Base-by-base conservation (phyloP, 92 coral and sea anemone genomes). In the Scolanthus callimorphus region DNA sequence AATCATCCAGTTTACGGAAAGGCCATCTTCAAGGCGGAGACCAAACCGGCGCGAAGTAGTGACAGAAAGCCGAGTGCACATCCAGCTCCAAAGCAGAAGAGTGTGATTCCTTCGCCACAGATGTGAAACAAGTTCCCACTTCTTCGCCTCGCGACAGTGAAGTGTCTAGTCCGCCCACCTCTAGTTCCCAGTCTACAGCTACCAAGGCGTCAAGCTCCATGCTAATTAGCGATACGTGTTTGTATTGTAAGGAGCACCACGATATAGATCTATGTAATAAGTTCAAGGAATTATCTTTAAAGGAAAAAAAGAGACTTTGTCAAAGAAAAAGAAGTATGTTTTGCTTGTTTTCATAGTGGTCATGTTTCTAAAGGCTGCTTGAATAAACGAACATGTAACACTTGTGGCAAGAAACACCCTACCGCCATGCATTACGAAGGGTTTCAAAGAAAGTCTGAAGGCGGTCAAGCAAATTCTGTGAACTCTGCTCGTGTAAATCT, bases 401-500 rank as follows among this genome's bases (percentile, higher is more conserved):
- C 26, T 25, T 83, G 84, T 20, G 44, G 50, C 45, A 75, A 75
- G 39, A 63, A 37, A 21, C 85, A 81, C 45, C 88, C 88, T 30
- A 52, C 95, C 3, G 71, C 78, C 3, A 63, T 86, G 9, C 95
- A 76, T 61, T 55, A 63, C 4, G 77, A 73, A 22, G 73, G 87
- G 9, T 80, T 80, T 34, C 48, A 46, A 20, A 69, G 48, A 25
- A 61, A 73, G 30, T 17, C 28, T 21, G n/a, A 58, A 26, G 62
- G 37, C 17, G 47, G 17, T 22, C 49, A 63, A 39, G 69, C 62
- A 29, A 24, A 21, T 11, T 25, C 8, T 10, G 17, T 22, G 3
- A 41, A n/a, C 21, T 34, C 41, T 34, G 41, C 41, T 34, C 41
- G 41, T 34, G 41, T 34, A 34, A 34, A 34, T 34, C 41, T 34